Base-by-base conservation (phyloP, 2,888 invertebrate species). In the Hartigia nigra region DNA sequence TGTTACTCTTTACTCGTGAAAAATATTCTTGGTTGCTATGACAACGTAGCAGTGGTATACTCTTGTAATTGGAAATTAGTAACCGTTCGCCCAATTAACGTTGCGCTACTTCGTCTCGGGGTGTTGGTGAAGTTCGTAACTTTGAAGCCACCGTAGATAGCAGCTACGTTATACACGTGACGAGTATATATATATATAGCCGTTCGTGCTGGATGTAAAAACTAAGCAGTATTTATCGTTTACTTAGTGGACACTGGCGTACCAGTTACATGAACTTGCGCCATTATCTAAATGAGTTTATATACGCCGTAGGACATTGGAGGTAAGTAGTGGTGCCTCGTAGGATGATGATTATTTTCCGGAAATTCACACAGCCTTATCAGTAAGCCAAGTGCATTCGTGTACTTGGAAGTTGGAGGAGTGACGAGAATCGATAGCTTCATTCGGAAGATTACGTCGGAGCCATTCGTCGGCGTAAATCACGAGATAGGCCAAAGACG, bases 301-400 rank as follows among this genome's bases (percentile, higher is more conserved):
- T 85, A 84, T 83, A 78, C 9, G 39, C 2, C 5, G 14, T 55
- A 55, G 23, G 39, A 23, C 5, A 14, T 92, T 92, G 86, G 90
- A 87, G 69, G 92, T 91, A 83, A 90, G 90, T 39, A 23, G 77
- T 91, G 84, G 90, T 91, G 81, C 92, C 85, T 34, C 92, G 82
- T 82, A 93, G 86, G 81, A 93, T 87, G 84, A 55, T 23, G 14
- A 55, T 55, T 55, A 55, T 55, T 55, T 55, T 55, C 39, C 5
- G 39, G 39, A 55, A 55, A 55, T 55, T 55, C 39, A 1, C 39
- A 23, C 2, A 23, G 39, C 2, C 39, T 55, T 55, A 55, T 55
- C 39, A 5, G 9, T 5, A 9, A 55, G 9, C 23, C 39, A 55
- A 55, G 39, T 23, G 39, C 23, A 55, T 5, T 39, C 14, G 12